Evolutionary conservation across 2,113 vertebrate genomes (phyloP), one percentile per base, ranked within the genome.

Genomic region (Sander vitreus): DNA sequence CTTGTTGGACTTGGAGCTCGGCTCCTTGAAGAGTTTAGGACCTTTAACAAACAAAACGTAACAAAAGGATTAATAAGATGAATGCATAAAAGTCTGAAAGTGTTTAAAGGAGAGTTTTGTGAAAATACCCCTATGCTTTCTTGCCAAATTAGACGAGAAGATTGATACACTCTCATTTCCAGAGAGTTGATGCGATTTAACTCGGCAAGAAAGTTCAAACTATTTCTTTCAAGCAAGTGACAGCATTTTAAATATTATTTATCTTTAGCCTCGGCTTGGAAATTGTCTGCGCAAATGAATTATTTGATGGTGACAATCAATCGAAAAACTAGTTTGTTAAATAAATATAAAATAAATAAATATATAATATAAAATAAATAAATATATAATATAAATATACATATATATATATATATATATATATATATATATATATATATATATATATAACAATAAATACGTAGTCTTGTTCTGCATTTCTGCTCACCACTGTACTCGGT

Each of bases 1-100:
- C 59, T 99, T 99, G 95, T 99, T 99, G 21, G 98, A 99, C 76
- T 99, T 99, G 84, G 97, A 97, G 70, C 97, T 98, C 14, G 97
- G 98, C 48, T 99, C 98, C 91, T 97, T 99, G 83, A 99, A 99
- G 55, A 99, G 95, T 93, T 97, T 98, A 19, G 97, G 97, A 85
- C 98, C 98, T 99, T 77, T 15, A 39, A 77, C 10, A 71, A 62
- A 79, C 1, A 78, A 69, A 67, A 75, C 8, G 11, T 14, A 19
- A 55, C 4, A 15, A 77, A 23, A 48, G 2, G 4, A 67, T 53
- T 0, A 47, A 33, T 47, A 36, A 25, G 19, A 59, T 0, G 19
- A 14, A 60, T 59, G 8, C 4, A 19, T 30, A 5, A 39, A 30
- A 18, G 8, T 45, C 15, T 53, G 5, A 4, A 25, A 50, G 18